Percentiles rank a stretch among this genome's conserved stretches.
phyloP scores from a whole-genome alignment of 2,888 invertebrate genomes.

The Digitonthophagus gazella region DNA sequence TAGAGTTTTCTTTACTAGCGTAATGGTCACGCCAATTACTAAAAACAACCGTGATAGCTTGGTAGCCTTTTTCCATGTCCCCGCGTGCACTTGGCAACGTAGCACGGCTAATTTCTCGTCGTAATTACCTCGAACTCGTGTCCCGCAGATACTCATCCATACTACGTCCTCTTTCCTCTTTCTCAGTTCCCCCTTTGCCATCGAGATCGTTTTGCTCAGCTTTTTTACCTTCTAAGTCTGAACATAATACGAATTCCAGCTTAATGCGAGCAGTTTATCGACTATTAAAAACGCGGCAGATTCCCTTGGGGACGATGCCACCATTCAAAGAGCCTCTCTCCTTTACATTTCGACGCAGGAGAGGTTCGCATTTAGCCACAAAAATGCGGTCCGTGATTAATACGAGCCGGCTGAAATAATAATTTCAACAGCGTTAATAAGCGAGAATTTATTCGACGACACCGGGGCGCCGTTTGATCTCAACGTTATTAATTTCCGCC shows the following conservation, averaged over 20 bases:
- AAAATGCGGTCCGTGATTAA: background rate
- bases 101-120: no score
- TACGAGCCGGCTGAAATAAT: background rate
- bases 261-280: background rate
- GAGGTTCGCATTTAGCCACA: background rate
- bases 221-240: background rate
- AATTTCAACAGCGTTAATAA: background rate
- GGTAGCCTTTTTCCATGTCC: no score
- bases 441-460: background rate
- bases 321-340: no score
- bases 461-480: background rate
- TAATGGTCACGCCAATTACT: no score
- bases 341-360: no score
- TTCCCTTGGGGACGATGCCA: background rate
- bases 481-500: background rate
- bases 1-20: no score
- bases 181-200: background rate
- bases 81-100: no score
- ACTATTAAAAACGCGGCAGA: background rate
- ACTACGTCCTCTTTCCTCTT: background rate
- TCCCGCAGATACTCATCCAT: no score
- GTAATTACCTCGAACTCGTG: no score
- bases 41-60: no score
- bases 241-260: background rate
- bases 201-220: no score